Conservation (phyloP, 2,888 invertebrate species). For the Ypsolopha scabrella region DNA sequence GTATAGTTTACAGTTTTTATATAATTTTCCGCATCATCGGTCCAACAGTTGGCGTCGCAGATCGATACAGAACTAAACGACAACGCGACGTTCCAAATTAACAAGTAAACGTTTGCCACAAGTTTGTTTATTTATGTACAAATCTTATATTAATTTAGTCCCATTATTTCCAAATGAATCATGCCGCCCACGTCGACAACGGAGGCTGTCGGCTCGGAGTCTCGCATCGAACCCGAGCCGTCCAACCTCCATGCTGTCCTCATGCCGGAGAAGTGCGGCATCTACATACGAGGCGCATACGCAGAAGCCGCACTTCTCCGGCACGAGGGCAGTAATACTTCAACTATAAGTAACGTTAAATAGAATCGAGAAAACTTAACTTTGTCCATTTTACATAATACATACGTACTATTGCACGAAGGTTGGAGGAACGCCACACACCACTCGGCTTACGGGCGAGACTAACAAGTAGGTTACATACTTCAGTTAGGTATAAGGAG, state of each 20-base stretch:
- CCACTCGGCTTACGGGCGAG: too few relatives aligned
- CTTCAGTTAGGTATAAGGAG: too few relatives aligned
- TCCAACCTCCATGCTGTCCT: neutral
- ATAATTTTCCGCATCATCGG: constrained; percentile 33
- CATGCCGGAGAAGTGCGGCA: neutral
- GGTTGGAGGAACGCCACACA: too few relatives aligned
- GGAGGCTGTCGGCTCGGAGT: too few relatives aligned
- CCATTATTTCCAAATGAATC: constrained; percentile 60
- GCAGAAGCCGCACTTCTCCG: too few relatives aligned
- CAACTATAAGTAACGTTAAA: constrained; percentile 27
- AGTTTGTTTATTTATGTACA: constrained; percentile 64
- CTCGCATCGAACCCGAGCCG: too few relatives aligned
- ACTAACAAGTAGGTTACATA: too few relatives aligned
- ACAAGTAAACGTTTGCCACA: constrained; percentile 67
- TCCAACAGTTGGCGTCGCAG: constrained; percentile 35
- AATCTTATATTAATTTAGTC: constrained; percentile 66
- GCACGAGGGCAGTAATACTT: too few relatives aligned
- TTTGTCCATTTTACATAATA: constrained; percentile 4
- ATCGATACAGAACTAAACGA: constrained; percentile 51
- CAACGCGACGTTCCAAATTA: constrained; percentile 39
- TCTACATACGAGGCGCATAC: too few relatives aligned
- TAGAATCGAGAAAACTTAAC: constrained; percentile 57
- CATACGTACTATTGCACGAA: neutral
- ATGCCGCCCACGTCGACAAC: constrained; percentile 16
- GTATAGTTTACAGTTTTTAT: constrained; percentile 44